Evolutionary conservation across 2,888 invertebrate genomes (phyloP).

Genomic region (Temnothorax rugatulus): DNA sequence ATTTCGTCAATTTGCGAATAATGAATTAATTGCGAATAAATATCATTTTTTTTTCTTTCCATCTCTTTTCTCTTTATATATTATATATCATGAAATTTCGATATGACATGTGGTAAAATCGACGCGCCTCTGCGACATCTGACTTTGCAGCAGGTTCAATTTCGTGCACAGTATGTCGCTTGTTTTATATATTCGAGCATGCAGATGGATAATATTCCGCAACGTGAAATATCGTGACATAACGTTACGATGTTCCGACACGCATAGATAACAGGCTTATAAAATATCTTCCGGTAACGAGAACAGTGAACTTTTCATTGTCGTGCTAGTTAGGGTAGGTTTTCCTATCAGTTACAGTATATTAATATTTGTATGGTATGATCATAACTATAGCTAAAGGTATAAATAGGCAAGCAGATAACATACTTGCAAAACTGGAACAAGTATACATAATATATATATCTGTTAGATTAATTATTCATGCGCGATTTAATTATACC

Average conservation of each 20-base stretch:
- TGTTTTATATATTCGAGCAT: conserved; percentile 48
- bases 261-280: conserved; percentile 61
- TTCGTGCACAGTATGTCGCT: conserved; percentile 10
- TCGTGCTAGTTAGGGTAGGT: conserved; percentile 19
- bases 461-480: conserved; percentile 17
- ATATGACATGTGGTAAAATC: background rate
- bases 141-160: conserved; percentile 19
- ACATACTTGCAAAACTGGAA: conserved; percentile 16
- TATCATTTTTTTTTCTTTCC: background rate
- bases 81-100: background rate
- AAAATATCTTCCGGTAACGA: conserved; percentile 60
- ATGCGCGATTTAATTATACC: background rate
- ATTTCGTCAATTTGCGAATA: background rate
- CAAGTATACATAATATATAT: background rate
- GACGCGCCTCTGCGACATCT: background rate
- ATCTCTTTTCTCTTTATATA: background rate
- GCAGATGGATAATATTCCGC: conserved; percentile 57
- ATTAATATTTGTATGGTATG: conserved; percentile 18
- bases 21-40: background rate
- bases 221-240: conserved; percentile 58
- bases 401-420: background rate
- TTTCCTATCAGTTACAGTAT: background rate
- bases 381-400: conserved; percentile 1
- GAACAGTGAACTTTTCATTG: conserved; percentile 50
- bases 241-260: conserved; percentile 57